Evolutionary conservation across 2,113 vertebrate genomes (phyloP), one percentile per base, ranked within the genome.

Genomic region (Dasyurus viverrinus): DNA sequence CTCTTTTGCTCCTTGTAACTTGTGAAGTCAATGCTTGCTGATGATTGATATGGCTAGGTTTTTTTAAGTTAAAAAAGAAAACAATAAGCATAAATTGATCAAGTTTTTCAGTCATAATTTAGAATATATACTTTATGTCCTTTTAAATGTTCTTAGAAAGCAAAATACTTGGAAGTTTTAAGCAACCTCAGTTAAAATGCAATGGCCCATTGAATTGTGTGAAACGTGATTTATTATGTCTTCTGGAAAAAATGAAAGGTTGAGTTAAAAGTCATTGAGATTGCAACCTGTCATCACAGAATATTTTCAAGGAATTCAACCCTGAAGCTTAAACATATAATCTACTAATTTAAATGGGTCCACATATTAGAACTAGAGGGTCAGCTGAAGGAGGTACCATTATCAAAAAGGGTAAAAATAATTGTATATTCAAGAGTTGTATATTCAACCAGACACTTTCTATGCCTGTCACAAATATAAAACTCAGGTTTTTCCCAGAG

Each of bases 281-380:
- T 96, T 97, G 97, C 98, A 98, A 97, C 97, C 96, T 98, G 94
- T 98, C 96, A 98, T 97, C 97, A 95, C 97, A 97, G 96, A 98
- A 97, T 97, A 97, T 97, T 96, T 97, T 98, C 97, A 95, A 97
- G 95, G 96, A 94, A 97, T 98, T 98, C 97, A 97, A 98, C 97
- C 94, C 96, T 93, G 16, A 97, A 97, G 96, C 97, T 97, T 98
- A 90, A 97, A 98, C 97, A 97, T 98, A 46, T 96, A 97, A 95
- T 97, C 97, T 97, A 98, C 97, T 94, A 95, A 96, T 98, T 98
- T 96, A 97, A 98, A 98, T 57, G 92, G 90, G 92, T 93, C 96
- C 95, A 94, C 60, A 84, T 97, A 96, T 97, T 95, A 96, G 95
- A 92, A 96, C 94, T 60, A 30, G 96, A 97, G 96, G 96, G 93